phyloP scores from a whole-genome alignment of 1,140 invertebrate species.

The Zaprionus africanus region DNA sequence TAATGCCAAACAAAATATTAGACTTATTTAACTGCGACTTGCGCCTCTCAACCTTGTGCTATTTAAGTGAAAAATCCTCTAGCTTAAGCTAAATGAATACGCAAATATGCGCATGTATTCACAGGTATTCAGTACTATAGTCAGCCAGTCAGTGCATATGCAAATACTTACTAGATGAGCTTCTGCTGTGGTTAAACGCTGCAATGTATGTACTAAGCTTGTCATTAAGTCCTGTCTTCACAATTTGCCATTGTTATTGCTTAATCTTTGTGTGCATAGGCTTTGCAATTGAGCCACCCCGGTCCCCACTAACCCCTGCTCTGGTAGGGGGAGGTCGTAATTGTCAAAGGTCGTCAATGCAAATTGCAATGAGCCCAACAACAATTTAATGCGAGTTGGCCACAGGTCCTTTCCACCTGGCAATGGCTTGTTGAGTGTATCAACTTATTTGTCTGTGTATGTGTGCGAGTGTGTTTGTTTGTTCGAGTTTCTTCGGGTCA shows the following conservation, averaged over 20 bases:
- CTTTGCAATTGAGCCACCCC: neutral
- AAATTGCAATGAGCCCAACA: slow-evolving; percentile 26
- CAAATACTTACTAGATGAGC: slow-evolving; percentile 24
- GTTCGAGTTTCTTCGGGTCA: slow-evolving; percentile 11
- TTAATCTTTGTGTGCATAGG: slow-evolving; percentile 46
- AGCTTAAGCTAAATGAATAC: neutral
- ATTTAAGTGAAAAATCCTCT: neutral
- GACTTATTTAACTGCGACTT: too few species aligned
- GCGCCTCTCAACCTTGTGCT: neutral
- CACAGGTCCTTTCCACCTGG: neutral
- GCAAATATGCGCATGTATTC: neutral
- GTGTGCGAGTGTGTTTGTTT: neutral
- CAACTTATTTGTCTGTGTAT: slow-evolving; percentile 1
- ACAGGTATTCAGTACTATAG: neutral
- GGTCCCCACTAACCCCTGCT: neutral
- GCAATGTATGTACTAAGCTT: slow-evolving; percentile 58
- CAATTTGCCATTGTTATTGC: slow-evolving; percentile 62
- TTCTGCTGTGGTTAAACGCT: slow-evolving; percentile 24
- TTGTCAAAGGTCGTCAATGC: slow-evolving; percentile 36
- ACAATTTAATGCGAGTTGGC: slow-evolving; percentile 12
- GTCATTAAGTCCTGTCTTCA: slow-evolving; percentile 51
- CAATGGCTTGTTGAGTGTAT: slow-evolving; percentile 3
- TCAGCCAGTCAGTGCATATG: slow-evolving; percentile 44
- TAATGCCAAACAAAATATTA: too few species aligned
- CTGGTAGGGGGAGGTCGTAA: slow-evolving; percentile 17